Evolutionary conservation across 1,140 invertebrate genomes (phyloP), one percentile per base, ranked within the genome.

Genomic region (Leptoteleia sp.): DNA sequence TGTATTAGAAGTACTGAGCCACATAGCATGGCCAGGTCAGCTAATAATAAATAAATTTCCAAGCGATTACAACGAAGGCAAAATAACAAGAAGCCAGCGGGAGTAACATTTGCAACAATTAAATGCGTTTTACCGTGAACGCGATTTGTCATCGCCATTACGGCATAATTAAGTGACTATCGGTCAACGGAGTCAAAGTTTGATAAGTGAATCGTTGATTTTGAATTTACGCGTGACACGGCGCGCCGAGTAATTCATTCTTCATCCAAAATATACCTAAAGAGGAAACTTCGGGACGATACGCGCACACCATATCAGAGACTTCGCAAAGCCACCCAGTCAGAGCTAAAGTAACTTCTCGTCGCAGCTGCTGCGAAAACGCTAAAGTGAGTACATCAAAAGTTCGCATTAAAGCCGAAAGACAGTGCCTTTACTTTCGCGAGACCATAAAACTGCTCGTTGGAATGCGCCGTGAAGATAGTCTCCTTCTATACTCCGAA

Each of bases 381-480:
- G 71, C 81, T 80, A 77, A 81, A 80, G 80, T 76, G 79, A 81
- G 81, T 83, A 80, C 81, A 83, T 82, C 83, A 83, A 85, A 84
- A 84, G 78, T 84, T 84, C 59, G 68, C 59, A 79, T 83, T 83
- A 72, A 72, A 48, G 76, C 75, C 59, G 83, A 68, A 83, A 82
- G 82, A 71, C 77, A 72, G 61, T 78, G 62, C 76, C 82, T 82
- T 84, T 72, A 80, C 77, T 82, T 82, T 81, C 67, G 71, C 59
- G 62, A 81, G 76, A 78, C 81, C 67, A 78, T 87, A 86, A 86
- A 86, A 87, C 78, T 79, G 65, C 55, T 75, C 48, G 62, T 80
- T 77, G 82, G 82, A 86, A 84, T 80, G 67, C 77, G 15, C 50
- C 76, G 72, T 48, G 40, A 71, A 81, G 78, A 85, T 80, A 76